These are phyloP conservation scores for Apus apus DNA, from an alignment of 2,113 vertebrate species.

Conservation along the genomic window DNA sequence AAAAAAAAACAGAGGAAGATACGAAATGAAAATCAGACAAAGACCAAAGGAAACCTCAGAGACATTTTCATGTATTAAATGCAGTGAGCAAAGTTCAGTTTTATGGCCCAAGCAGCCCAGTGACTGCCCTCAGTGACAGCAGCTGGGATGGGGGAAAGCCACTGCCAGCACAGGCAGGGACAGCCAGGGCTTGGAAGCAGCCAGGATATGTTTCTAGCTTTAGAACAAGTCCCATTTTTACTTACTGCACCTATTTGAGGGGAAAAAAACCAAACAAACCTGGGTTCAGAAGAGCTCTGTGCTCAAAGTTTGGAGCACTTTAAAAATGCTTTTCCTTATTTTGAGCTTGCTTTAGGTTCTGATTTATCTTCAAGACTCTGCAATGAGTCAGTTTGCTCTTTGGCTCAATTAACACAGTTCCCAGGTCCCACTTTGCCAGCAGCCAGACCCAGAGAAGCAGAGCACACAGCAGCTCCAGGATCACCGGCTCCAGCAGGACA, in stretches of 20 bases:
- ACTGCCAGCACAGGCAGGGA: background rate
- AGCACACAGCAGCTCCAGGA: rapidly evolving
- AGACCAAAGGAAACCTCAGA: background rate
- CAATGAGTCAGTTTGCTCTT: background rate
- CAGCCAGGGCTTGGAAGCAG: rapidly evolving
- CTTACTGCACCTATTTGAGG: rapidly evolving
- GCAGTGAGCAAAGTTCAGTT: background rate
- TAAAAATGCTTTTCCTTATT: background rate
- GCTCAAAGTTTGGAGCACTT: background rate
- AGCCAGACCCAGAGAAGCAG: background rate
- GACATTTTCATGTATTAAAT: background rate
- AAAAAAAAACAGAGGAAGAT: background rate
- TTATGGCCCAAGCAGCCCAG: background rate
- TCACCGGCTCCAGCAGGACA: background rate
- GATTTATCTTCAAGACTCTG: background rate
- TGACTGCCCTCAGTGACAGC: background rate
- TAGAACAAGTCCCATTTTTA: background rate
- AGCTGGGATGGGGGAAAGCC: background rate
- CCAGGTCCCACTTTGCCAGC: background rate
- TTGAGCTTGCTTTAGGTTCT: background rate
- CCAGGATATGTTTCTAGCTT: background rate
- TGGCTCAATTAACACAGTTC: background rate
- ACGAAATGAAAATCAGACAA: background rate
- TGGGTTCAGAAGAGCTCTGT: background rate
- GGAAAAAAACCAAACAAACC: background rate